Base-by-base conservation (phyloP, 1,140 invertebrate species). In the Helicoverpa armigera region DNA sequence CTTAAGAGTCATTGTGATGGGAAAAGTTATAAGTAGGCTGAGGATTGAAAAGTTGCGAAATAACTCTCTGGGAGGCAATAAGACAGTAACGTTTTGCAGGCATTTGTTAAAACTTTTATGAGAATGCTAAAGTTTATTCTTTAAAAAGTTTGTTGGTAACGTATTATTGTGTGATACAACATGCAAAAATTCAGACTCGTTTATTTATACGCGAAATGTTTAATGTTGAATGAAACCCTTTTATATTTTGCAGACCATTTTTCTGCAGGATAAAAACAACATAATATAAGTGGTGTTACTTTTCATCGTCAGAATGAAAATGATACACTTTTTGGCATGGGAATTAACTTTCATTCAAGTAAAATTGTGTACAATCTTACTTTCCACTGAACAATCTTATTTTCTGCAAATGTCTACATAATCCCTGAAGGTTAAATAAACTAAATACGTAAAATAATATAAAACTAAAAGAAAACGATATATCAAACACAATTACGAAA, bases 11-110 rank as follows among this genome's bases (percentile, higher is more conserved):
- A 85, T 87, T 83, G 83, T 89, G 88, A 89, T 89, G 88, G 86
- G 83, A 89, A 88, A 89, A 89, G 88, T 89, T 89, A 83, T 88
- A 89, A 88, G 86, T 85, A 86, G 79, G 78, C 79, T 74, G 80
- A 88, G 86, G 87, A 89, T 89, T 89, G 88, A 87, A 87, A 89
- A 89, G 85, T 89, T 89, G 65, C 70, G 82, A 88, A 86, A 89
- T 86, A 89, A 86, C 81, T 89, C 85, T 86, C 83, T 12, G 48
- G 78, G 56, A 86, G 80, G 83, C 84, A 85, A 87, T 86, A 87
- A 83, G 85, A 87, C 82, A 79, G 70, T 74, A 83, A 70, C 80
- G 81, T 88, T 88, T 88, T 86, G 82, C 73, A 82, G 74, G 82
- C 82, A 87, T 88, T 85, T 89, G 83, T 87, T 85, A 84, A 82